These are phyloP conservation scores for Apocrypta bakeri DNA, from an alignment of 1,140 invertebrate genomes.

Conservation along the genomic window DNA sequence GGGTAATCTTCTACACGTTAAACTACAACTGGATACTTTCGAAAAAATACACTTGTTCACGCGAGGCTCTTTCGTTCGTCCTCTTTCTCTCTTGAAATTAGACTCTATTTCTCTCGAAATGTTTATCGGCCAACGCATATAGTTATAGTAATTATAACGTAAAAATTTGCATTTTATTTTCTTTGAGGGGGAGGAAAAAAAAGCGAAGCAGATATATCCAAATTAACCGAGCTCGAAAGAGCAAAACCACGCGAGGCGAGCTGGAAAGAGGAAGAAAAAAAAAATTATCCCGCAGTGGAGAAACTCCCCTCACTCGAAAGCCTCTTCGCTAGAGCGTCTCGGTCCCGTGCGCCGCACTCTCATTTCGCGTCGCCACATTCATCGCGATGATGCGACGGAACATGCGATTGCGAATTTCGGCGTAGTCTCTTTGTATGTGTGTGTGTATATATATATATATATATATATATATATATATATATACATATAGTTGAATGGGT, in stretches of 20 bases:
- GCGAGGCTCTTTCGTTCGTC: no score
- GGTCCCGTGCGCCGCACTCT: constrained; percentile 26
- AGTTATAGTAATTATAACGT: not conserved
- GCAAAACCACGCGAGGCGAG: not conserved
- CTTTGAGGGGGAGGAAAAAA: not conserved
- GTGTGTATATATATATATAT: no score
- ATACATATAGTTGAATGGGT: not conserved
- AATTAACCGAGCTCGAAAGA: not conserved
- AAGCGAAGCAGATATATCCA: not conserved
- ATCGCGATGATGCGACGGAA: constrained; percentile 25
- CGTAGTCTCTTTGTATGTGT: not conserved
- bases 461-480: not conserved
- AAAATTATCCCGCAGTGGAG: not conserved
- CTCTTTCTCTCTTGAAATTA: no score
- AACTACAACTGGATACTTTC: no score
- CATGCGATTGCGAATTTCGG: not conserved
- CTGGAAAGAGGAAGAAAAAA: not conserved
- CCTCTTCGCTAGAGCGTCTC: constrained; percentile 48
- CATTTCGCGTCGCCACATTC: constrained; percentile 29
- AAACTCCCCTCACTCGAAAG: constrained; percentile 27
- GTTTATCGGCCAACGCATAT: no score
- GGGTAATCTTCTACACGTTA: no score
- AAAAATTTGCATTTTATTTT: not conserved
- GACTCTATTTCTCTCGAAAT: no score
- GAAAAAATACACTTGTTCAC: no score